phyloP scores from a whole-genome alignment of 2,797 vertebrate genomes.

The Tenualosa ilisha region DNA sequence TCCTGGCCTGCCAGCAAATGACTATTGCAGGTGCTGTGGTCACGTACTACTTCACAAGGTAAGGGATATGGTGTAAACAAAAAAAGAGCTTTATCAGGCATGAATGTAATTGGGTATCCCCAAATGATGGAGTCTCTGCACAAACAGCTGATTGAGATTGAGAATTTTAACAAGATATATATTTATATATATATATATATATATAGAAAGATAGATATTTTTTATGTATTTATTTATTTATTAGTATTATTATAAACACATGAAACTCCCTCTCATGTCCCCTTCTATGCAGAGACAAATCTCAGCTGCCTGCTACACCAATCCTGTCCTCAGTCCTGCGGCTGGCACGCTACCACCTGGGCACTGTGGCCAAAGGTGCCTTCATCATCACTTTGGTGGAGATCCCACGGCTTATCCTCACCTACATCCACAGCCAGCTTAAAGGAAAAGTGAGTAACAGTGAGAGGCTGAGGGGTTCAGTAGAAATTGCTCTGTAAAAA shows the following conservation, averaged over 20 bases:
- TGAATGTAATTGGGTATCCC: background rate
- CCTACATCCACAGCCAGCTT: slow-evolving; percentile 92
- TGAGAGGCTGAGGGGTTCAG: background rate
- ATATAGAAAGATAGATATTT: too few species aligned
- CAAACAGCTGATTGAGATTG: too few species aligned
- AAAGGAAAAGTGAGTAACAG: slow-evolving; percentile 89
- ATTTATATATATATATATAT: too few species aligned
- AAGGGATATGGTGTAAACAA: slow-evolving; percentile 31
- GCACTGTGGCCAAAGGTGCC: slow-evolving; percentile 94
- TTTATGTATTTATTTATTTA: too few species aligned
- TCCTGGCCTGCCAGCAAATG: slow-evolving; percentile 98
- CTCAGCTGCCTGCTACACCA: slow-evolving; percentile 83
- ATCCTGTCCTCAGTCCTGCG: slow-evolving; percentile 85
- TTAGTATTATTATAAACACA: too few species aligned
- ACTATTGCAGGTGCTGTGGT: slow-evolving; percentile 94
- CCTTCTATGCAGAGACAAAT: slow-evolving; percentile 84
- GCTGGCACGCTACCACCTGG: slow-evolving; percentile 90
- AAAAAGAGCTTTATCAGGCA: background rate
- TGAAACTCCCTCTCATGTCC: too few species aligned
- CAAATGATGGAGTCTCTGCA: too few species aligned
- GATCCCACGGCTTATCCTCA: slow-evolving; percentile 94
- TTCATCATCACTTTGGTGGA: slow-evolving; percentile 98
- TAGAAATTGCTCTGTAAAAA: background rate
- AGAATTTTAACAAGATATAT: too few species aligned
- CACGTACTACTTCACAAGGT: slow-evolving; percentile 98